phyloP scores from a whole-genome alignment of 2,113 vertebrate genomes.

The Dipodomys stephensi region DNA sequence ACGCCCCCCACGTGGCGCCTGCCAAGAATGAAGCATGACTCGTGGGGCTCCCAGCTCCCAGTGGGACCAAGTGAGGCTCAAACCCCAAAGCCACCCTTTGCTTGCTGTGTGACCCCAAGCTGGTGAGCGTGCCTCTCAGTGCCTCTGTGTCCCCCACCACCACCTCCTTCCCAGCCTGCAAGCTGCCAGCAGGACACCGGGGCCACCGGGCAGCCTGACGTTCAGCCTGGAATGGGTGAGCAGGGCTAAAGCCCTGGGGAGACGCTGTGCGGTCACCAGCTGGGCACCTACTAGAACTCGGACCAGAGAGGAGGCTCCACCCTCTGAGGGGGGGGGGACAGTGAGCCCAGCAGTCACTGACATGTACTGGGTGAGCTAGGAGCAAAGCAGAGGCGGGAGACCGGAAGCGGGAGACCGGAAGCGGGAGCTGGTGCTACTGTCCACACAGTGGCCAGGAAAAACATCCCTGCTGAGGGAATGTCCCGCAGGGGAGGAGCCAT shows the following conservation, averaged over 20 bases:
- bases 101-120: neutral
- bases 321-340: neutral
- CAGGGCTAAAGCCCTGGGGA: neutral
- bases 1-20: no score
- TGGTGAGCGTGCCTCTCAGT: no score
- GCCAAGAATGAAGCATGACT: fast-evolving
- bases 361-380: neutral
- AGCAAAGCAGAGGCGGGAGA: neutral
- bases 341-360: no score
- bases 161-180: neutral
- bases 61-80: neutral
- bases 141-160: neutral
- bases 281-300: neutral
- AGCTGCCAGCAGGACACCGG: neutral
- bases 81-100: neutral
- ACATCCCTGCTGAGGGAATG: neutral
- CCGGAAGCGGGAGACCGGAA: fast-evolving
- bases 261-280: neutral
- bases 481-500: neutral
- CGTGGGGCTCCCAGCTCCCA: neutral
- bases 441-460: neutral
- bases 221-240: neutral
- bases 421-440: fast-evolving
- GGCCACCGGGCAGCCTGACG: neutral
- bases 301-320: neutral